Percentiles rank a stretch among this genome's conserved stretches.
Evolutionary conservation across 1,140 invertebrate species (phyloP).

Genomic region (Battus philenor): DNA sequence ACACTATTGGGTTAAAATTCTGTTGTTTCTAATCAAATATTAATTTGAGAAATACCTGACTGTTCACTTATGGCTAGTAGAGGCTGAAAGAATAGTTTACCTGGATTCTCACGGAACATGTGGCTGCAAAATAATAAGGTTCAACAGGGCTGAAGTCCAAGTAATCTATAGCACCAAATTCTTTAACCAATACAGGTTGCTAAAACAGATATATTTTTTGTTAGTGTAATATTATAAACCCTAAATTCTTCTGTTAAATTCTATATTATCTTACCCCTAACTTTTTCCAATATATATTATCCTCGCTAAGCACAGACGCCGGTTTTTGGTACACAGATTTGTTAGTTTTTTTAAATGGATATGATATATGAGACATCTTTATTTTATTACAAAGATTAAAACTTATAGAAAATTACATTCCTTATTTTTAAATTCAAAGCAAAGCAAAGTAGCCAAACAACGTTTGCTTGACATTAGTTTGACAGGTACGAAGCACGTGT

Average conservation of each 20-base stretch:
- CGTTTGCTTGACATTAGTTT: conserved; percentile 3
- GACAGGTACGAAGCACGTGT: neutral
- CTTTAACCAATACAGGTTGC: conserved; percentile 92
- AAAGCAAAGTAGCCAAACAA: too few relatives aligned
- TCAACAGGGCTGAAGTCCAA: conserved; percentile 92
- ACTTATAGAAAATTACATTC: neutral
- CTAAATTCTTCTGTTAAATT: neutral
- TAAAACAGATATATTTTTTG: conserved; percentile 70
- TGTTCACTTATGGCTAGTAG: too few relatives aligned
- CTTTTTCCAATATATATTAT: conserved; percentile 91
- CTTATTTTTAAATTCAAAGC: too few relatives aligned
- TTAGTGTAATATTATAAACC: neutral
- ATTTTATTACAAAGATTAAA: conserved; percentile 2
- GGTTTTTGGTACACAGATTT: conserved; percentile 82
- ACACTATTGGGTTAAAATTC: too few relatives aligned
- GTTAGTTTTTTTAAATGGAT: conserved; percentile 85
- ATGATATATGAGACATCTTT: conserved; percentile 58
- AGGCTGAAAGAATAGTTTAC: too few relatives aligned
- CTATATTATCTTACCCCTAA: conserved; percentile 78
- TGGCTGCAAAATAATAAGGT: conserved; percentile 92
- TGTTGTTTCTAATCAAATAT: too few relatives aligned
- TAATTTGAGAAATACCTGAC: too few relatives aligned
- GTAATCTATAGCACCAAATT: conserved; percentile 93
- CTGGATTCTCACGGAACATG: conserved; percentile 93
- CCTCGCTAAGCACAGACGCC: conserved; percentile 81